phyloP scores from a whole-genome alignment of 2,113 vertebrate species.

The Zingel zingel region DNA sequence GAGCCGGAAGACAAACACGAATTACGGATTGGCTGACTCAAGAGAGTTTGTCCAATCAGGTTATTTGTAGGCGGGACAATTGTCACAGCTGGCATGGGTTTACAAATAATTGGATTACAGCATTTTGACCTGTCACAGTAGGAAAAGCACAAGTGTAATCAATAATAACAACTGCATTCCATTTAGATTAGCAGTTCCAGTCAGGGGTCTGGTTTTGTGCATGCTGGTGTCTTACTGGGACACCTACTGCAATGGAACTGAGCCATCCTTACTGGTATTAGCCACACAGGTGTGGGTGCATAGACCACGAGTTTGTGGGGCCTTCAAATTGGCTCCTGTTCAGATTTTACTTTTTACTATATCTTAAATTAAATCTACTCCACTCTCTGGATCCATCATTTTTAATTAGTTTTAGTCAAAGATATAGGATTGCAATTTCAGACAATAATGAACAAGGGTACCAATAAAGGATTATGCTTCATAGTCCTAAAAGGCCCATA shows the following conservation, averaged over 20 bases:
- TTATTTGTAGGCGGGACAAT: not conserved
- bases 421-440: conserved; percentile 40
- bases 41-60: conserved; percentile 12
- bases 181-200: not conserved
- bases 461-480: conserved; percentile 12
- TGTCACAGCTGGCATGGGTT: not conserved
- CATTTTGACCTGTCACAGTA: too few species aligned
- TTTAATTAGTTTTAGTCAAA: conserved; percentile 38
- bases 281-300: not conserved
- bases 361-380: conserved; percentile 42
- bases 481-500: not conserved
- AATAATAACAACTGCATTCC: not conserved
- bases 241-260: not conserved
- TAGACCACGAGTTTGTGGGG: not conserved
- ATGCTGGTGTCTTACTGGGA: not conserved
- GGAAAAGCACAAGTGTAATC: not conserved
- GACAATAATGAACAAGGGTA: conserved; percentile 20
- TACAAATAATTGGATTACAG: not conserved
- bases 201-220: not conserved
- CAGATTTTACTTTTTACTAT: not conserved
- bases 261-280: not conserved
- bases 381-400: conserved; percentile 31
- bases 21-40: not conserved
- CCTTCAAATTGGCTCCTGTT: conserved; percentile 14
- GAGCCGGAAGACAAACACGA: not conserved